phyloP scores from a whole-genome alignment of 2,888 invertebrate genomes.

The Elaeidobius kamerunicus region DNA sequence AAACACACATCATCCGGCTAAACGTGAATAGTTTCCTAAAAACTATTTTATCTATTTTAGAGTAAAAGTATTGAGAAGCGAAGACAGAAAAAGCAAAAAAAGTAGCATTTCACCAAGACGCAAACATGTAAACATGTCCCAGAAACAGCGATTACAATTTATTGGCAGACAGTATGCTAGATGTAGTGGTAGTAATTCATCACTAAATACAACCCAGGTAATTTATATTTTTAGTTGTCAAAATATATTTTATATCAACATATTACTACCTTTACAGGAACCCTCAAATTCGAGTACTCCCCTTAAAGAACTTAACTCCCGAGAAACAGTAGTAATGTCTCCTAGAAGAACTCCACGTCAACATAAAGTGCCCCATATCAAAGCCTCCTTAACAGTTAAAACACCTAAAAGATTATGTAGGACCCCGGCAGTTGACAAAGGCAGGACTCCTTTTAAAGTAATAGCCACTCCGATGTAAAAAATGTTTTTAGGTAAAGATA shows the following conservation, averaged over 20 bases:
- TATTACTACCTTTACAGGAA: conserved; percentile 7
- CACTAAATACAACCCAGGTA: conserved; percentile 9
- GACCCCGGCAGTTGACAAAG: conserved; percentile 52
- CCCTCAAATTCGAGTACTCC: conserved; percentile 12
- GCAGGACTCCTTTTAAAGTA: conserved; percentile 59
- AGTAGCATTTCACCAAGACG: conserved; percentile 42
- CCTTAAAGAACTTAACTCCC: conserved; percentile 22
- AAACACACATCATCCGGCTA: too few relatives aligned
- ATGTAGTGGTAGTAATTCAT: conserved; percentile 15
- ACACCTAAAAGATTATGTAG: conserved; percentile 56
- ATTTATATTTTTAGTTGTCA: not conserved
- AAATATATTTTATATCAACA: not conserved
- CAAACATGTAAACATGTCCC: conserved; percentile 32
- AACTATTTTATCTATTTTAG: conserved; percentile 27
- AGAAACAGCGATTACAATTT: conserved; percentile 37
- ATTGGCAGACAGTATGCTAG: conserved; percentile 34
- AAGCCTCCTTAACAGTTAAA: conserved; percentile 56
- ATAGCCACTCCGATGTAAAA: conserved; percentile 30
- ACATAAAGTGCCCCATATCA: conserved; percentile 55
- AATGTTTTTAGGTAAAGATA: too few relatives aligned
- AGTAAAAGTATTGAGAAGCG: conserved; percentile 36
- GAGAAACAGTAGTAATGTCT: conserved; percentile 24
- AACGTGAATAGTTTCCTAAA: too few relatives aligned
- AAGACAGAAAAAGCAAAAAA: conserved; percentile 40
- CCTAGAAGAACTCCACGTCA: conserved; percentile 18